A percentile compares a stretch with the other conserved stretches of the same genome.
Conservation (phyloP, 1,140 invertebrate genomes). For the Hermatobates lingyangjiaoensis region DNA sequence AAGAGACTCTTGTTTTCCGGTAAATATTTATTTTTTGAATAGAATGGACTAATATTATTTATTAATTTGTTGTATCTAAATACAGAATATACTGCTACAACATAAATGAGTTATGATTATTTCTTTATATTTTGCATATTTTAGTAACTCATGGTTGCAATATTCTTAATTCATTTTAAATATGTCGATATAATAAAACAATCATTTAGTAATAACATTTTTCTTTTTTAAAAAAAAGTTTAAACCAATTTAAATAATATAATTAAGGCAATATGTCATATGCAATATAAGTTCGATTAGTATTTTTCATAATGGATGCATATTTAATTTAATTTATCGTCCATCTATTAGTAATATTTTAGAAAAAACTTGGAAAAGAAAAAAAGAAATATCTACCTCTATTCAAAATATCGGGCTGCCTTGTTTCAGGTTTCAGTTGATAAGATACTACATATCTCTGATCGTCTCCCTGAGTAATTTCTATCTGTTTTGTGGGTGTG, state of each 20-base stretch:
- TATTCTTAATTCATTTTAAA: too few species aligned
- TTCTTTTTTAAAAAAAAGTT: neutral
- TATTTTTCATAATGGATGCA: neutral
- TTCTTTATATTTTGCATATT: too few species aligned
- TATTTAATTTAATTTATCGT: neutral
- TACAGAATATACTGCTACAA: too few species aligned
- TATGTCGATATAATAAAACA: too few species aligned
- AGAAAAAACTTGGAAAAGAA: neutral
- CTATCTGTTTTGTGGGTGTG: constrained; percentile 29
- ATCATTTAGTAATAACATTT: neutral
- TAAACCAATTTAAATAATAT: neutral
- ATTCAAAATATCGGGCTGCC: constrained; percentile 33
- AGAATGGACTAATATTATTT: too few species aligned
- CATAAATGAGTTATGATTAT: too few species aligned
- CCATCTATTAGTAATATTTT: neutral
- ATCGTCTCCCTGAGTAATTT: constrained; percentile 31
- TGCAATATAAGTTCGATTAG: neutral
- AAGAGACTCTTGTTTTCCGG: too few species aligned
- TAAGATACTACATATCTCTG: constrained; percentile 33
- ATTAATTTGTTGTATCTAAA: too few species aligned
- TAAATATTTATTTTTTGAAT: too few species aligned
- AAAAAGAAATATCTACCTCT: constrained; percentile 24
- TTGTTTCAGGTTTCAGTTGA: constrained; percentile 28
- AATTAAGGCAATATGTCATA: neutral
- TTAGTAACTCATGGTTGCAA: too few species aligned